Evolutionary conservation across 2,113 vertebrate genomes (phyloP).

Genomic region (Lichenostomus cassidix): DNA sequence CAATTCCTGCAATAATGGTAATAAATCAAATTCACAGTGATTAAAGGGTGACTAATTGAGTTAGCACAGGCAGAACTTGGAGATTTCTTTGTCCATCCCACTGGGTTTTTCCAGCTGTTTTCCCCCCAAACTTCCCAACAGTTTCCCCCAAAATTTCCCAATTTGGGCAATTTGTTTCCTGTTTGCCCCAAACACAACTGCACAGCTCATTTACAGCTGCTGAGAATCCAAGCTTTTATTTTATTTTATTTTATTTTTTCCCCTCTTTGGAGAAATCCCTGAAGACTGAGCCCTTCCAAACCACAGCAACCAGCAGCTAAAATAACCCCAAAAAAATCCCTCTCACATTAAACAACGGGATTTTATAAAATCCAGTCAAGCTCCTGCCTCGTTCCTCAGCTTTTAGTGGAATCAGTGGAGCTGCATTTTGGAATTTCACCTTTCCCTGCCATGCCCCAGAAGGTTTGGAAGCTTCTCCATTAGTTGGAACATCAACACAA

Average conservation of each 20-base stretch:
- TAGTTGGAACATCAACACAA: background rate
- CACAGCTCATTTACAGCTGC: background rate
- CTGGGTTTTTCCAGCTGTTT: background rate
- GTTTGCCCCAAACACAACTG: background rate
- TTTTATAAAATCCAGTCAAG: background rate
- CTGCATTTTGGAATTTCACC: background rate
- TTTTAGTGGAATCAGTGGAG: background rate
- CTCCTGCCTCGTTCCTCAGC: background rate
- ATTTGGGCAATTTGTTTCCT: too few species aligned
- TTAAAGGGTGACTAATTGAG: background rate
- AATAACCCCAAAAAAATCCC: background rate
- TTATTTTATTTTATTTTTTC: background rate
- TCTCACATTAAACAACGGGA: background rate
- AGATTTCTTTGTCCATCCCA: accelerated
- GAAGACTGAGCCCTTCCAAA: background rate
- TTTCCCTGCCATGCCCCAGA: background rate
- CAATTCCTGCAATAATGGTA: background rate
- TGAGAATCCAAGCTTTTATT: background rate
- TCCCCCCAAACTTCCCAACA: background rate
- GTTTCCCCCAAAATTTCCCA: background rate
- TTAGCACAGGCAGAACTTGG: background rate
- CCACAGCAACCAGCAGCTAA: background rate
- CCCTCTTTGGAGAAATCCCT: background rate
- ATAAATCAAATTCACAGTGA: background rate
- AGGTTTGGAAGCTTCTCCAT: background rate